phyloP scores from a whole-genome alignment of 2,888 invertebrate genomes.

The Andricus curvator region DNA sequence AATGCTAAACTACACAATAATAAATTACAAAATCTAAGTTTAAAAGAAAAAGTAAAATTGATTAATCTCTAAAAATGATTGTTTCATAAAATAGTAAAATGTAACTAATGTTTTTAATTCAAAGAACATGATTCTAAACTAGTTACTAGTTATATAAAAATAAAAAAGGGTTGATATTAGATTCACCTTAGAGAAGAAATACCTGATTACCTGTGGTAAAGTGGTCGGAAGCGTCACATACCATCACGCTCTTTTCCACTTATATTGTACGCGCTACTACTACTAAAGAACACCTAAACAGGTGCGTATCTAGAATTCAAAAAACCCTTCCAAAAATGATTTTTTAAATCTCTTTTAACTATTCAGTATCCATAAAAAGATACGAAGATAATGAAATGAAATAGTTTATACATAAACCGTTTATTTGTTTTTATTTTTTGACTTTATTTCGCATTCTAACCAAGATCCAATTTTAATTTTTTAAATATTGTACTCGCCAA shows the following conservation, averaged over 20 bases:
- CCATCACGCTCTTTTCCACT: slow-evolving; percentile 34
- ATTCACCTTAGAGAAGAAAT: slow-evolving; percentile 24
- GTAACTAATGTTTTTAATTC: neutral
- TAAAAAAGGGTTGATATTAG: neutral
- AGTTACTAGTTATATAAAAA: neutral
- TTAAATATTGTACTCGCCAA: neutral
- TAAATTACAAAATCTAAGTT: neutral
- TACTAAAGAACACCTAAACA: slow-evolving; percentile 8
- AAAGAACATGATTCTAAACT: neutral
- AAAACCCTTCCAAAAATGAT: neutral
- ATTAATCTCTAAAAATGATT: neutral
- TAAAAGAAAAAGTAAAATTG: neutral
- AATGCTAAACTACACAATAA: neutral
- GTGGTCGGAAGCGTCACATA: slow-evolving; percentile 14
- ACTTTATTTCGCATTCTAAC: neutral
- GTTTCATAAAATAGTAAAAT: neutral
- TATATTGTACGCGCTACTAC: slow-evolving; percentile 10
- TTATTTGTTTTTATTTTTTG: neutral
- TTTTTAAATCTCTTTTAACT: neutral
- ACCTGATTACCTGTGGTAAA: slow-evolving; percentile 34
- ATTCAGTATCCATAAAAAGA: neutral
- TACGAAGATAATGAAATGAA: neutral
- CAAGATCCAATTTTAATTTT: neutral
- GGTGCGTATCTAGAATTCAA: neutral
- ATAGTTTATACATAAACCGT: neutral